Evolutionary conservation across 2,888 invertebrate genomes (phyloP), one percentile per base, ranked within the genome.

Genomic region (Polydrusus tereticollis): DNA sequence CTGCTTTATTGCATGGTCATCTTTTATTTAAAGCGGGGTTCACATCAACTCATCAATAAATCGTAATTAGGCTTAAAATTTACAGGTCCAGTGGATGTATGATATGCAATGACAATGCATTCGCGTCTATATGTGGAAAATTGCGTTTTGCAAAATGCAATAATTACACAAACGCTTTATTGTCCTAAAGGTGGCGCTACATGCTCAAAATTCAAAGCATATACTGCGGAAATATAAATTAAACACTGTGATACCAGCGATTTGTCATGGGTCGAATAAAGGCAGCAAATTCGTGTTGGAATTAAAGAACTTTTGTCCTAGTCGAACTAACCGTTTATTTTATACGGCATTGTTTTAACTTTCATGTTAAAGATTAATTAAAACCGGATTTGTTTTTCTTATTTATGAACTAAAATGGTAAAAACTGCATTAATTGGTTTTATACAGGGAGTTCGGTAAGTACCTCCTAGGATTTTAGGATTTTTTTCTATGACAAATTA

Each of bases 81-180:
- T 29, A 50, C 50, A 33, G 36, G 8, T 38, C 21, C 20, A 55
- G 38, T 64, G 64, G 18, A 64, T 16, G 33, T 55, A 52, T 33
- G 38, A 64, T 50, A 55, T 23, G 64, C 52, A 23, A 52, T 64
- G 64, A 64, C 64, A 64, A 55, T 41, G 38, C 52, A 33, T 45
- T 18, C 50, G 47, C 33, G 45, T 52, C 41, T 52, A 50, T 64
- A 26, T 26, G 36, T 64, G 43, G 29, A 36, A 52, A 64, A 64
- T 64, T 52, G 41, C 64, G 14, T 64, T n/a, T 55, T 52, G 33
- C 47, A 63, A 63, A 62, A 43, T 62, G 43, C 29, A 62, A 62
- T 43, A 14, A 45, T 62, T 62, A 62, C 45, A 62, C 60, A 45
- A 63, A 16, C 16, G 62, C 50, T 45, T 63, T 29, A 47, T 47